Conservation (phyloP, 1,140 invertebrate species). For the Epicauta chinensis region DNA sequence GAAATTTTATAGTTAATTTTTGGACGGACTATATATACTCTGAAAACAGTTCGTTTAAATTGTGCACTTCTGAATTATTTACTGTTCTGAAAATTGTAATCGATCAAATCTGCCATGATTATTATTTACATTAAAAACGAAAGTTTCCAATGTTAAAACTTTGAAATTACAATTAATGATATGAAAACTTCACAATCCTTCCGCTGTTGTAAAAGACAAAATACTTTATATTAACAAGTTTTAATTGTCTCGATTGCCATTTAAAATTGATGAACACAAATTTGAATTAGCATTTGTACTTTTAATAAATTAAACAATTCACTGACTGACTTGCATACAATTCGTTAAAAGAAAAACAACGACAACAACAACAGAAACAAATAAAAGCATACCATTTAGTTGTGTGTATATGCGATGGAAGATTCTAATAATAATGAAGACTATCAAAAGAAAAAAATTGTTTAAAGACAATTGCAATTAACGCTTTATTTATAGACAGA, state of each 20-base stretch:
- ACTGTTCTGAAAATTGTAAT: too few species aligned
- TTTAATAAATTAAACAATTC: slow-evolving; percentile 25
- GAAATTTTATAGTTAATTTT: too few species aligned
- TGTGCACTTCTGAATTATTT: too few species aligned
- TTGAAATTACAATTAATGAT: slow-evolving; percentile 35
- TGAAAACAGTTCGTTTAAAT: too few species aligned
- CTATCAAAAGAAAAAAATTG: neutral
- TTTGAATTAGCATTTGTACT: slow-evolving; percentile 33
- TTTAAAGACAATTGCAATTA: slow-evolving; percentile 26
- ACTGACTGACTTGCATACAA: slow-evolving; percentile 15
- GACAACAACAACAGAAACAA: too few species aligned
- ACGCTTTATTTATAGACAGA: slow-evolving; percentile 29
- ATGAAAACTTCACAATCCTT: slow-evolving; percentile 24
- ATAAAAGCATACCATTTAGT: slow-evolving; percentile 7
- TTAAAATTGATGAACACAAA: slow-evolving; percentile 37
- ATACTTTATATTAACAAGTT: slow-evolving; percentile 37
- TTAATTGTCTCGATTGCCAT: slow-evolving; percentile 37
- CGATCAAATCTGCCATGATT: too few species aligned
- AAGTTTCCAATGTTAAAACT: slow-evolving; percentile 26
- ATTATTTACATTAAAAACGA: too few species aligned
- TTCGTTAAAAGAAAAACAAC: slow-evolving; percentile 22
- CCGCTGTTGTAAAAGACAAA: slow-evolving; percentile 25
- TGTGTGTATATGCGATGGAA: neutral
- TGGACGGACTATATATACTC: too few species aligned
- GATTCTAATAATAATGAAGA: slow-evolving; percentile 3